These are phyloP conservation scores for Enteromius thamalakanensis DNA, from an alignment of 2,797 vertebrate genomes.

Conservation along the genomic window DNA sequence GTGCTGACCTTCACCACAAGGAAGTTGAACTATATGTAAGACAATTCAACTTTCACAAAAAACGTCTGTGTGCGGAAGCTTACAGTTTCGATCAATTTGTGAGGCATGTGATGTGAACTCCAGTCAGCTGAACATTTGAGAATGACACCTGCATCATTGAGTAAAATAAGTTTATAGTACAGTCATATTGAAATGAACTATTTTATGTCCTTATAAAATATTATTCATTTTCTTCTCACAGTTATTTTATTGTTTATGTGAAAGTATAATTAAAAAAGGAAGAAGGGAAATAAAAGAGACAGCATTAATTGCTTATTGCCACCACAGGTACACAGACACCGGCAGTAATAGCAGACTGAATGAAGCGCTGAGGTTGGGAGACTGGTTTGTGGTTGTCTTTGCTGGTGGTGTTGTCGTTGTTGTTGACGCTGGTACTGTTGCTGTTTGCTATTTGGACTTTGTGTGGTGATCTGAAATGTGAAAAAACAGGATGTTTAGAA, in stretches of 20 bases:
- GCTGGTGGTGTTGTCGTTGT: rapidly evolving
- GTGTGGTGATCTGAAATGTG: background rate
- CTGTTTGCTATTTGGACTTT: background rate
- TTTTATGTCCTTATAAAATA: background rate
- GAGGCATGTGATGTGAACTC: background rate
- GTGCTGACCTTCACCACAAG: background rate
- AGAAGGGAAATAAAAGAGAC: background rate
- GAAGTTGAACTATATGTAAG: background rate
- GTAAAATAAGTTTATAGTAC: background rate
- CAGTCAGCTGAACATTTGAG: background rate
- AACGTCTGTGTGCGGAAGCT: background rate
- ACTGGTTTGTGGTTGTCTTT: background rate
- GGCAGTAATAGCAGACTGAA: background rate
- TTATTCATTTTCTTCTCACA: background rate
- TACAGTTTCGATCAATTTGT: background rate
- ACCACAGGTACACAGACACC: background rate
- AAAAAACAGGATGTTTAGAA: background rate
- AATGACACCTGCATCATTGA: background rate
- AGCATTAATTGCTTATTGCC: background rate
- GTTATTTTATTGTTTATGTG: background rate
- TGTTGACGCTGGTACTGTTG: background rate
- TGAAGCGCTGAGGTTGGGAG: background rate
- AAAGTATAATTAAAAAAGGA: background rate
- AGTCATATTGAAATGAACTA: background rate
- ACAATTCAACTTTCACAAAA: background rate